Evolutionary conservation across 2,888 invertebrate genomes (phyloP).

Genomic region (Sesamia inferens): DNA sequence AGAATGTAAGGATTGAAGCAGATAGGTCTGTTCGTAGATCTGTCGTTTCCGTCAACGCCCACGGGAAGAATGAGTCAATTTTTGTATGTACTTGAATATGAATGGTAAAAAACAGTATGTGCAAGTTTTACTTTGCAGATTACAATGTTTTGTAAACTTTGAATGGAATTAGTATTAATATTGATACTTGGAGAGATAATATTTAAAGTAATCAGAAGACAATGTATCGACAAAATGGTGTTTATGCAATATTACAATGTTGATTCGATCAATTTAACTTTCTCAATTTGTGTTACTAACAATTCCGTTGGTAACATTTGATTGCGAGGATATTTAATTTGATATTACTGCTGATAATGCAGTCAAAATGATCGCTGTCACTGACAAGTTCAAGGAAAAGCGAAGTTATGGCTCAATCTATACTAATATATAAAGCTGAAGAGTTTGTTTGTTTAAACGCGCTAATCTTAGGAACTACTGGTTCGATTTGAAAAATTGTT

Average conservation of each 20-base stretch:
- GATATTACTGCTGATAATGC: no score
- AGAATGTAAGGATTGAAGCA: no score
- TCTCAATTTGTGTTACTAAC: neutral
- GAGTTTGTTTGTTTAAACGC: no score
- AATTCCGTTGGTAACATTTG: neutral
- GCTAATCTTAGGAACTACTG: no score
- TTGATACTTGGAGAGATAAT: neutral
- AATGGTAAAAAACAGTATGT: constrained; percentile 12
- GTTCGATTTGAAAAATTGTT: no score
- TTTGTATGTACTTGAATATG: neutral
- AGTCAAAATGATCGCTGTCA: no score
- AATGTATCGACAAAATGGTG: neutral
- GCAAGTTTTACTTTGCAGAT: constrained; percentile 10
- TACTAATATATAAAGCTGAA: no score
- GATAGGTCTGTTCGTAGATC: no score
- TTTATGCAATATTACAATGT: neutral
- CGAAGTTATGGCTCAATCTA: no score
- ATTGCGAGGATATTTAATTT: neutral
- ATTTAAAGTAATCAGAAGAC: neutral
- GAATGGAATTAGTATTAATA: neutral
- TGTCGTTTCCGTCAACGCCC: no score
- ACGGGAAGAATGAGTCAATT: no score
- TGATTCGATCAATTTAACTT: neutral
- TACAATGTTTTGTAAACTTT: constrained; percentile 15
- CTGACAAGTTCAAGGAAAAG: no score